Percentiles rank a stretch among this genome's conserved stretches.
phyloP scores from a whole-genome alignment of 64 coral and sea anemone species.

The Porites australiensis region DNA sequence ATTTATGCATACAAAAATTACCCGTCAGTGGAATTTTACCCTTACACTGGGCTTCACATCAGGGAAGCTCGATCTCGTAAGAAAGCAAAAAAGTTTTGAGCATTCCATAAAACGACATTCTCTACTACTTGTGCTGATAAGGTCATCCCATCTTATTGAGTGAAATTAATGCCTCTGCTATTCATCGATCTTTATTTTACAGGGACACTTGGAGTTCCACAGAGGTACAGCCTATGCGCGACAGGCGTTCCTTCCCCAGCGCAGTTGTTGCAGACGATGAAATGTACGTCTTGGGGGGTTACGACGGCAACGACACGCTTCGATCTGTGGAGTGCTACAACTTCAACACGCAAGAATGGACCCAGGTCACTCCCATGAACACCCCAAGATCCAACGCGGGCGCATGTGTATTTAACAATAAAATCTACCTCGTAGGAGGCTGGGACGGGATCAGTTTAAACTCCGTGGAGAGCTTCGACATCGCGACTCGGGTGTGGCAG shows the following conservation, averaged over 20 bases:
- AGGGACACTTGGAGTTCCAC: slow-evolving; percentile 97
- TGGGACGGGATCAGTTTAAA: slow-evolving; percentile 98
- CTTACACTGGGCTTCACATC: too few relatives aligned
- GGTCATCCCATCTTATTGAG: too few relatives aligned
- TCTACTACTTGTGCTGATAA: too few relatives aligned
- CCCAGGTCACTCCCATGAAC: slow-evolving; percentile 84
- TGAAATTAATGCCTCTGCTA: neutral
- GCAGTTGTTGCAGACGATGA: slow-evolving; percentile 92
- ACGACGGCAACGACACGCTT: slow-evolving; percentile 97
- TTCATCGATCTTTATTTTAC: neutral
- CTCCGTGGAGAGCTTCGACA: slow-evolving; percentile 93
- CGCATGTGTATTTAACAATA: slow-evolving; percentile 96
- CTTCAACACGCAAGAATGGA: slow-evolving; percentile 90
- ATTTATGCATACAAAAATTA: too few relatives aligned
- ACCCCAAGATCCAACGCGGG: slow-evolving; percentile 97
- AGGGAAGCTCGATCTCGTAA: too few relatives aligned
- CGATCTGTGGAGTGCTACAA: slow-evolving; percentile 90
- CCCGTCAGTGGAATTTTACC: too few relatives aligned
- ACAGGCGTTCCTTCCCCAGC: slow-evolving; percentile 95
- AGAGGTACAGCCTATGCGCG: slow-evolving; percentile 93
- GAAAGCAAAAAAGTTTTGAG: too few relatives aligned
- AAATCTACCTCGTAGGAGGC: slow-evolving; percentile 95
- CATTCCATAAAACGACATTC: too few relatives aligned
- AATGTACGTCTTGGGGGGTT: slow-evolving; percentile 97
- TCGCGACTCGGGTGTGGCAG: slow-evolving; percentile 90